Conservation (phyloP, 1,140 invertebrate species). For the Nephotettix cincticeps region DNA sequence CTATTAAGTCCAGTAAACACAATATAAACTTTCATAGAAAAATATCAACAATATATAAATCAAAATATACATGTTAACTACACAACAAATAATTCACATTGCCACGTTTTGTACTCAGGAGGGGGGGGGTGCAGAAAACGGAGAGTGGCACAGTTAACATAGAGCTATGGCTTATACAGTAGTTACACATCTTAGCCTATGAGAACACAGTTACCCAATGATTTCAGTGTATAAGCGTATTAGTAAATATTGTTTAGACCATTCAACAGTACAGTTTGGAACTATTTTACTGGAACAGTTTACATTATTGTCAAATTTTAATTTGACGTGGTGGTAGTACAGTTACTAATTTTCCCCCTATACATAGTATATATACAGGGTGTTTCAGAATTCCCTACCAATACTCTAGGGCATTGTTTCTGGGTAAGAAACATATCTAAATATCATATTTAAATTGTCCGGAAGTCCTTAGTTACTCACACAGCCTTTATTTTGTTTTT, state of each 20-base stretch:
- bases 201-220: slow-evolving; percentile 11
- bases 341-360: too few species aligned
- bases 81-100: slow-evolving; percentile 4
- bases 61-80: not conserved
- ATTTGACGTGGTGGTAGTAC: too few species aligned
- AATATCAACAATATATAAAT: slow-evolving; percentile 3
- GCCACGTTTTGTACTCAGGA: not conserved
- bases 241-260: slow-evolving; percentile 20
- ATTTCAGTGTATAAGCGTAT: slow-evolving; percentile 20
- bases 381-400: too few species aligned
- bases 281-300: slow-evolving; percentile 10
- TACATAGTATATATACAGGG: too few species aligned
- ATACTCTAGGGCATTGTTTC: too few species aligned
- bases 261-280: slow-evolving; percentile 8
- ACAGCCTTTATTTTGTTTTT: too few species aligned
- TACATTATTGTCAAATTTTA: too few species aligned
- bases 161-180: not conserved
- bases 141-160: not conserved
- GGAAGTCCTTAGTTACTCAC: too few species aligned
- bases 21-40: slow-evolving; percentile 8
- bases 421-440: too few species aligned
- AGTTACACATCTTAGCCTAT: not conserved
- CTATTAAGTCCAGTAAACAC: not conserved
- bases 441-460: too few species aligned
- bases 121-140: not conserved